Evolutionary conservation across 2,113 vertebrate genomes (phyloP).

Genomic region (Columba livia): DNA sequence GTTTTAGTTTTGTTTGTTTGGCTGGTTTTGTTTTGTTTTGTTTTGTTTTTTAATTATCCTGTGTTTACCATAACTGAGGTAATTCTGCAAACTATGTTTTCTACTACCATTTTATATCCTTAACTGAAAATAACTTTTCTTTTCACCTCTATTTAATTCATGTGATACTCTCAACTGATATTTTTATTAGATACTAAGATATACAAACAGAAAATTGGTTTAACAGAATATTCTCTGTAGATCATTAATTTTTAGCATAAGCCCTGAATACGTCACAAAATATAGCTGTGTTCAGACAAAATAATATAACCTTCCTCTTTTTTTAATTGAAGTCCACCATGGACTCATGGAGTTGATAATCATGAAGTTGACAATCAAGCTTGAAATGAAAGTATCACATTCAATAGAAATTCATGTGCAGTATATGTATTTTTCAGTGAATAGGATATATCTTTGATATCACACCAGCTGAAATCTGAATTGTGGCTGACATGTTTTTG

Average conservation of each 20-base stretch:
- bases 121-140: background rate
- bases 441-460: background rate
- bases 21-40: background rate
- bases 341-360: background rate
- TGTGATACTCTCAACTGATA: background rate
- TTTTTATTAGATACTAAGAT: background rate
- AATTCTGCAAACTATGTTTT: background rate
- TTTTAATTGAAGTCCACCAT: background rate
- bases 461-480: fast-evolving
- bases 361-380: background rate
- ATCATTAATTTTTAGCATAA: background rate
- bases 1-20: no score
- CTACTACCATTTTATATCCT: background rate
- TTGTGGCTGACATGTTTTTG: background rate
- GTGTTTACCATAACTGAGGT: background rate
- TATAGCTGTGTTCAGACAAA: background rate
- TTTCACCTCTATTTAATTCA: background rate
- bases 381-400: background rate
- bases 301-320: background rate
- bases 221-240: background rate
- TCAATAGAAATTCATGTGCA: background rate
- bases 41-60: background rate
- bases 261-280: background rate
- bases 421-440: background rate
- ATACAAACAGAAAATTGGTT: background rate